Evolutionary conservation across 2,888 invertebrate genomes (phyloP).

Genomic region (Mamestra brassicae): DNA sequence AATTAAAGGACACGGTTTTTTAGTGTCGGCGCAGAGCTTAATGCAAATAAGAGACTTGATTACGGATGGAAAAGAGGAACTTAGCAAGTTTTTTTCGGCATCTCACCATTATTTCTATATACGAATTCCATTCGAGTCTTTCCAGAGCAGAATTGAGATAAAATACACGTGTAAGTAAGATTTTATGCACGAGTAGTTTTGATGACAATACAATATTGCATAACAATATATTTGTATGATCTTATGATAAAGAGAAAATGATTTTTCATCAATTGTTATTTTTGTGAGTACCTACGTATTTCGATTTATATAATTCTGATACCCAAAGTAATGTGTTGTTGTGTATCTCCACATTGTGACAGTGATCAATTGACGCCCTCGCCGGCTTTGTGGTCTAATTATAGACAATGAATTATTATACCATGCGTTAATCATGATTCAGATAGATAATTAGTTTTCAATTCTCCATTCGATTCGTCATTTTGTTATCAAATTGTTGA

Average conservation of each 20-base stretch:
- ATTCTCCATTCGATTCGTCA: constrained; percentile 7
- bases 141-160: background rate
- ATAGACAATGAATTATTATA: constrained; percentile 44
- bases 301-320: background rate
- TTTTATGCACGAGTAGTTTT: background rate
- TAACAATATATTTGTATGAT: background rate
- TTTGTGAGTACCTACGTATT: background rate
- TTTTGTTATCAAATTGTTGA: background rate
- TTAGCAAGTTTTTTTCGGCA: background rate
- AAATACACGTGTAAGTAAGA: background rate
- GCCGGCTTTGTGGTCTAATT: constrained; percentile 37
- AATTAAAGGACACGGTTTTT: constrained; percentile 52
- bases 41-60: constrained; percentile 41
- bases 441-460: constrained; percentile 20
- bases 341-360: constrained; percentile 8
- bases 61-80: background rate
- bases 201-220: background rate
- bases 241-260: background rate
- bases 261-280: background rate
- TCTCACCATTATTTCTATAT: background rate
- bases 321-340: constrained; percentile 12
- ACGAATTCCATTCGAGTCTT: background rate
- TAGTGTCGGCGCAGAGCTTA: constrained; percentile 23
- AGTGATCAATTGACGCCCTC: constrained; percentile 34
- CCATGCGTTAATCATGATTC: constrained; percentile 28